Conservation (phyloP, 2,888 invertebrate species). For the Trissolcus japonicus region DNA sequence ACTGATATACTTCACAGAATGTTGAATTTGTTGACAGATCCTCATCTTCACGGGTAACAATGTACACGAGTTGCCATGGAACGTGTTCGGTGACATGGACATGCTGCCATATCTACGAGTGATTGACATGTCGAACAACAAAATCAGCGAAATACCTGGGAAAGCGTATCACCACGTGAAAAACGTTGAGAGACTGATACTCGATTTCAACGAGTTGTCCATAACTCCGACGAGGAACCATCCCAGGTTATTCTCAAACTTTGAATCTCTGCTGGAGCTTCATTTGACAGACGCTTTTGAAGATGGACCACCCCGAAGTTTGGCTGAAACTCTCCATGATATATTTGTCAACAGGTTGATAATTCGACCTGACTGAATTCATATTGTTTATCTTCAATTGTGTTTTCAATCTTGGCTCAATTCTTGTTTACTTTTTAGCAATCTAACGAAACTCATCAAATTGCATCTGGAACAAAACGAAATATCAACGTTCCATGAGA, state of each 20-base stretch:
- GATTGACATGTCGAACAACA: conserved; percentile 86
- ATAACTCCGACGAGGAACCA: conserved; percentile 81
- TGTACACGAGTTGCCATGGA: conserved; percentile 81
- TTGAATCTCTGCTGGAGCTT: conserved; percentile 82
- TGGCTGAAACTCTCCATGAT: conserved; percentile 83
- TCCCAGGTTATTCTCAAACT: conserved; percentile 84
- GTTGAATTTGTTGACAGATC: conserved; percentile 71
- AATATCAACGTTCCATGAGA: conserved; percentile 82
- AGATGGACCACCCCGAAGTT: conserved; percentile 79
- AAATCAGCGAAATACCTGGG: conserved; percentile 83
- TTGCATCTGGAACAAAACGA: conserved; percentile 87
- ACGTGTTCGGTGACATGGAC: conserved; percentile 81
- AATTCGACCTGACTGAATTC: no score
- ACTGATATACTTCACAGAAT: no score
- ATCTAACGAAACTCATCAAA: conserved; percentile 81
- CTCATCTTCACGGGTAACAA: conserved; percentile 85
- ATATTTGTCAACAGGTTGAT: conserved; percentile 82
- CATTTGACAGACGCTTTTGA: conserved; percentile 86
- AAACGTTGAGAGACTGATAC: conserved; percentile 82
- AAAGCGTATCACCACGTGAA: conserved; percentile 86
- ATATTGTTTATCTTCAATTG: not conserved
- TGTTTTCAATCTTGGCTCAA: no score
- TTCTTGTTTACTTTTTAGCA: no score
- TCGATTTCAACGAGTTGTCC: conserved; percentile 84
- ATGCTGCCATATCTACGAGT: conserved; percentile 79